A percentile compares a stretch with the other conserved stretches of the same genome.
These are phyloP conservation scores for Toxotes lorentzi DNA, from an alignment of 2,797 vertebrate genomes.

Conservation along the genomic window DNA sequence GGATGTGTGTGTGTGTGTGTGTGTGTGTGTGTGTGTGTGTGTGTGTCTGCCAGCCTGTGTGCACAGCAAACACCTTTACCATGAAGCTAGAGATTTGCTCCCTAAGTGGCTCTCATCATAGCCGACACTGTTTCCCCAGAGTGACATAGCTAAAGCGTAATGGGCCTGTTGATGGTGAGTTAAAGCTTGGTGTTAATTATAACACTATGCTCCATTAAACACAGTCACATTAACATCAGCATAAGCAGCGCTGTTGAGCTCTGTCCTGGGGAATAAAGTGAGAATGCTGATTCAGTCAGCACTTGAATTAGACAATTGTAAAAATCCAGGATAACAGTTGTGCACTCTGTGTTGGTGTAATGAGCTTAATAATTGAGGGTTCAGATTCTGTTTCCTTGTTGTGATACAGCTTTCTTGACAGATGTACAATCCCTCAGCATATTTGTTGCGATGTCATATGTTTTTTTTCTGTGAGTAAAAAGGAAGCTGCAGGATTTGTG, in stretches of 20 bases:
- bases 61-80: constrained; percentile 34
- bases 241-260: constrained; percentile 42
- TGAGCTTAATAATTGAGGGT: constrained; percentile 10
- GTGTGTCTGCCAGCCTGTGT: constrained; percentile 11
- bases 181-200: constrained; percentile 79
- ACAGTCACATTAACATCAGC: constrained; percentile 69
- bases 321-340: constrained; percentile 2
- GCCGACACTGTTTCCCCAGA: constrained; percentile 64
- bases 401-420: constrained; percentile 4
- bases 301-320: constrained; percentile 19
- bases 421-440: constrained; percentile 1
- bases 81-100: constrained; percentile 34
- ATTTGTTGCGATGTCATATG: constrained; percentile 14
- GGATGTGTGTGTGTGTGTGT: background rate
- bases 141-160: constrained; percentile 75
- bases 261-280: constrained; percentile 34
- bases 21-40: constrained; percentile 2
- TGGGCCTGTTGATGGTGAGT: constrained; percentile 73
- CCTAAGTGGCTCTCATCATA: constrained; percentile 59
- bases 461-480: constrained; percentile 7
- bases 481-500: background rate
- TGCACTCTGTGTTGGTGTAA: constrained; percentile 10
- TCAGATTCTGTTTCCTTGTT: constrained; percentile 17
- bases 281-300: constrained; percentile 54
- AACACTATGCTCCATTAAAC: constrained; percentile 70